These are phyloP conservation scores for Antedon mediterranea DNA, from an alignment of 53 echinoderm and acorn worm species.

Conservation along the genomic window DNA sequence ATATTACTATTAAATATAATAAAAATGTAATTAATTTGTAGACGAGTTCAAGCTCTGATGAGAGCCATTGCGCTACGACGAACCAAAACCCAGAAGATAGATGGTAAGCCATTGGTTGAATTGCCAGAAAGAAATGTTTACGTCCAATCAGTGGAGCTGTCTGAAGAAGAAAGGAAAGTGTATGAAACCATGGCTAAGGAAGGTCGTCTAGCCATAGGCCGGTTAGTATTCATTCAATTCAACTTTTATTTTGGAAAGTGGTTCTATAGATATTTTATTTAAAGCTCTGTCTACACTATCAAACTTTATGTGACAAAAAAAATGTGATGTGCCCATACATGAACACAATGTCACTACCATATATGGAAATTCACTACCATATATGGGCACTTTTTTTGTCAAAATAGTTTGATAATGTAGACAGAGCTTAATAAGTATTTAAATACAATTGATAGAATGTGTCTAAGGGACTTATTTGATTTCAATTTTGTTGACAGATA, in stretches of 20 bases:
- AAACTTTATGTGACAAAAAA: no score
- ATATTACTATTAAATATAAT: no score
- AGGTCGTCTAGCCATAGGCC: constrained; percentile 64
- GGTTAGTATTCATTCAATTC: constrained; percentile 59
- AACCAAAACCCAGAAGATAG: constrained; percentile 73
- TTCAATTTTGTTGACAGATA: constrained; percentile 28
- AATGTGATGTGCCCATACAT: no score
- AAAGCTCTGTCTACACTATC: background rate
- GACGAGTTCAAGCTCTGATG: constrained; percentile 68
- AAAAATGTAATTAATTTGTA: background rate
- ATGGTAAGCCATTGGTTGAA: constrained; percentile 56
- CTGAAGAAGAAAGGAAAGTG: constrained; percentile 55
- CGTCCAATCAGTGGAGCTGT: constrained; percentile 56
- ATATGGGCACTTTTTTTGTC: no score
- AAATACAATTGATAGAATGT: no score
- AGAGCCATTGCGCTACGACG: constrained; percentile 66
- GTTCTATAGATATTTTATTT: no score
- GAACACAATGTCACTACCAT: no score
- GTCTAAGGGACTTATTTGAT: no score
- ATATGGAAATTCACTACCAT: no score
- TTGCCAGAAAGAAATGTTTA: constrained; percentile 55
- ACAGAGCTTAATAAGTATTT: no score
- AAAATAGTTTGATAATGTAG: no score
- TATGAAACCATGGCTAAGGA: constrained; percentile 83
- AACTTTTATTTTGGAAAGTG: no score